Evolutionary conservation across 2,797 vertebrate species (phyloP), one percentile per base, ranked within the genome.

Genomic region (Adrianichthys oophorus): DNA sequence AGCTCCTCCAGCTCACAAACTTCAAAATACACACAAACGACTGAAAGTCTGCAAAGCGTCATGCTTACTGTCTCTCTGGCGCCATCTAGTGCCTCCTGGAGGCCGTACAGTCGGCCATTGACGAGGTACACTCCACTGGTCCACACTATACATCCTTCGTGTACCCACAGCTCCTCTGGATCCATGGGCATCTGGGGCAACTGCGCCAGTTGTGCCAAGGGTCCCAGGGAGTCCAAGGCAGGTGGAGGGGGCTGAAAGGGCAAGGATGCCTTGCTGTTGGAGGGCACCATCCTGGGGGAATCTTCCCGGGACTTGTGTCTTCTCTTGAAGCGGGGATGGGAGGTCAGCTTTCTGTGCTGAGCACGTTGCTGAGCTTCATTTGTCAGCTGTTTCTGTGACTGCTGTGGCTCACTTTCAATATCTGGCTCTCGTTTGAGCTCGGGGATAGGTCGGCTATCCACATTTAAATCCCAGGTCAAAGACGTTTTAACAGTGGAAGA

Each of bases 101-200:
- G 92, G 85, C 98, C 98, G n/a, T 98, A 98, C 71, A 99, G 94
- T 80, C 91, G 94, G 84, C 98, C 98, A 59, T 95, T 98, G 87
- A 99, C 96, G 76, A 99, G 94, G 89, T 96, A 99, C 85, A 99
- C 93, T 54, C 97, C 98, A 83, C 97, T 98, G 89, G 98, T 95
- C 98, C 98, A 99, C 80, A 96, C 95, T 67, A 98, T 95, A 81
- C 98, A 99, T 78, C 95, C 94, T 89, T 98, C 97, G 0, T 99
- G 98, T 79, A 98, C 94, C 97, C 98, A 99, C 90, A 99, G 94
- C 93, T 99, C 98, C 85, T 98, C 95, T 48, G 95, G 95, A 91
- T 99, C 97, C 89, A 99, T 94, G 92, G 97, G 97, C 93, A 99
- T 94, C 91, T 97, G 93, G 82, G 97, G 92, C 65, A 93, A 95